Evolutionary conservation across 2,888 invertebrate species (phyloP).

Genomic region (Axea sp.): DNA sequence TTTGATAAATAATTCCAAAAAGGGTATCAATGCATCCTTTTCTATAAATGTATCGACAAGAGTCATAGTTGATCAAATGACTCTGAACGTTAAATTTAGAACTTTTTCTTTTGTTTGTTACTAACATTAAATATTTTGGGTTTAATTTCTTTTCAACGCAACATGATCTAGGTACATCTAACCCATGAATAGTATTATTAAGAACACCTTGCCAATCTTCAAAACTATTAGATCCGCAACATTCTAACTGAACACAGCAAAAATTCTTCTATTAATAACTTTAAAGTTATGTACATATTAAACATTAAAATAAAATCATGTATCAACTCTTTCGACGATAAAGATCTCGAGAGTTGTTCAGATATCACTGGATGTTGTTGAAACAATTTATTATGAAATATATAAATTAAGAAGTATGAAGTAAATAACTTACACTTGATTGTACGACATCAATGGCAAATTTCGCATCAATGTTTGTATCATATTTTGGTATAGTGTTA

Average conservation of each 20-base stretch:
- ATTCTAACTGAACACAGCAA: conserved; percentile 72
- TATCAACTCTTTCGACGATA: no score
- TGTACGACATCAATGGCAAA: conserved; percentile 83
- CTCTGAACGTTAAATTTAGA: conserved; percentile 32
- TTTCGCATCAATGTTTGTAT: conserved; percentile 73
- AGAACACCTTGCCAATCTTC: conserved; percentile 82
- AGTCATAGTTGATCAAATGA: conserved; percentile 33
- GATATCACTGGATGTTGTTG: no score
- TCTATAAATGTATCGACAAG: conserved; percentile 65
- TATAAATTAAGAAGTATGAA: no score
- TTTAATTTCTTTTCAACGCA: conserved; percentile 53
- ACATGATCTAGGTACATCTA: conserved; percentile 83
- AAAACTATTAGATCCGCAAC: conserved; percentile 76
- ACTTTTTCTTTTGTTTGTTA: conserved; percentile 40
- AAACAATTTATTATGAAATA: no score
- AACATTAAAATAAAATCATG: neutral
- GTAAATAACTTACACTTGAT: conserved; percentile 81
- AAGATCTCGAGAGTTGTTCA: no score
- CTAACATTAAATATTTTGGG: conserved; percentile 54
- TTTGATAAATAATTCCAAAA: conserved; percentile 84
- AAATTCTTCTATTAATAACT: neutral
- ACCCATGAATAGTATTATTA: conserved; percentile 68
- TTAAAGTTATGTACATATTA: neutral
- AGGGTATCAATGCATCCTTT: conserved; percentile 84
- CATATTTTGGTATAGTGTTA: conserved; percentile 80